phyloP scores from a whole-genome alignment of 2,888 invertebrate species.

The Notodonta ziczac region DNA sequence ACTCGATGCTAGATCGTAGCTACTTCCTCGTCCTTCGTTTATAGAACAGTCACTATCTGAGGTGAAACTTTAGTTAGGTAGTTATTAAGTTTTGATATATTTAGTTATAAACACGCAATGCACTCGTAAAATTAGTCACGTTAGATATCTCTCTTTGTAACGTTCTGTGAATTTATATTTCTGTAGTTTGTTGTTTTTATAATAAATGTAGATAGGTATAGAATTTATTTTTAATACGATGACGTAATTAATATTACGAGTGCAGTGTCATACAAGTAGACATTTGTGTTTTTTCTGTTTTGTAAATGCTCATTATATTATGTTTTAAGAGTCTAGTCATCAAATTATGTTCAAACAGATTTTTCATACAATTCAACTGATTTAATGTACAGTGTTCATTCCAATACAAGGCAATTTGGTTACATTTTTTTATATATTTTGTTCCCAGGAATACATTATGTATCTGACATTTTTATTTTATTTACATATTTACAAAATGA shows the following conservation, averaged over 20 bases:
- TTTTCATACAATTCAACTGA: conserved; percentile 43
- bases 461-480: conserved; percentile 6
- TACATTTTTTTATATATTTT: conserved; percentile 1
- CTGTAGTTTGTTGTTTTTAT: conserved; percentile 23
- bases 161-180: conserved; percentile 35
- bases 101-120: conserved; percentile 55
- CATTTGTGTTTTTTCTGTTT: conserved; percentile 66
- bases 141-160: conserved; percentile 36
- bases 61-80: conserved; percentile 65
- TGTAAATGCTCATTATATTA: conserved; percentile 83
- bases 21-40: conserved; percentile 36
- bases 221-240: conserved; percentile 29
- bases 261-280: conserved; percentile 50
- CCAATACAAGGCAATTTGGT: conserved; percentile 43
- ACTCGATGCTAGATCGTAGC: conserved; percentile 46
- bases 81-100: conserved; percentile 64
- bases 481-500: conserved; percentile 6
- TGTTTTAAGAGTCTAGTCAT: conserved; percentile 83
- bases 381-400: conserved; percentile 51
- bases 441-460: conserved; percentile 5
- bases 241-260: conserved; percentile 43
- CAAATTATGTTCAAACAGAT: conserved; percentile 73
- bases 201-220: conserved; percentile 28
- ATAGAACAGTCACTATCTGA: conserved; percentile 52
- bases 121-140: conserved; percentile 61